phyloP scores from a whole-genome alignment of 2,888 invertebrate species.

The Ormia ochracea region DNA sequence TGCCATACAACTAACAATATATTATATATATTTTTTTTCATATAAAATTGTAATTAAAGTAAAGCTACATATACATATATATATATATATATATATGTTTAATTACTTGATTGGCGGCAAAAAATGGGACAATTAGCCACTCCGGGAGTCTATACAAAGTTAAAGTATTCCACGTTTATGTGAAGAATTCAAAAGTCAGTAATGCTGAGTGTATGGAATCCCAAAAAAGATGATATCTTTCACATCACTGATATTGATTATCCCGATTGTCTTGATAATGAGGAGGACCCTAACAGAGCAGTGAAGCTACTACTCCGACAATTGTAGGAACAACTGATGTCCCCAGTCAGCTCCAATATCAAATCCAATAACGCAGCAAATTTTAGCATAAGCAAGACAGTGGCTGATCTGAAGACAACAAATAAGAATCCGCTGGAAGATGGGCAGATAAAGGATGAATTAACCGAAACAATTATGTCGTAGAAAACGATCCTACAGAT shows the following conservation, averaged over 20 bases:
- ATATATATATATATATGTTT: too few relatives aligned
- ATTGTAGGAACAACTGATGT: background rate
- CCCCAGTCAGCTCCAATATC: background rate
- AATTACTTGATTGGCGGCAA: too few relatives aligned
- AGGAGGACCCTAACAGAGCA: conserved; percentile 5
- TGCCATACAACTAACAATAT: too few relatives aligned
- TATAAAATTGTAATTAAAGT: too few relatives aligned
- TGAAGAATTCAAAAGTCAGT: background rate
- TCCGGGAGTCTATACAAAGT: background rate
- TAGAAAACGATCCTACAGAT: conserved; percentile 68
- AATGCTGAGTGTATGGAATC: background rate
- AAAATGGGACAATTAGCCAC: background rate
- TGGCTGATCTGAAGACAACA: background rate
- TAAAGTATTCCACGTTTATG: background rate
- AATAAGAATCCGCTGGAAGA: conserved; percentile 11
- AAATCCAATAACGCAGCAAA: conserved; percentile 38
- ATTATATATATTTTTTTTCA: too few relatives aligned
- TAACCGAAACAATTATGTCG: conserved; percentile 35
- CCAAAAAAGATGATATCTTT: background rate
- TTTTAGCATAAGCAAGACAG: background rate
- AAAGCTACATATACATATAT: too few relatives aligned
- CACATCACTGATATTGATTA: conserved; percentile 2
- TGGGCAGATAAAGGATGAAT: conserved; percentile 48
- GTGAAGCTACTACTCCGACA: background rate
- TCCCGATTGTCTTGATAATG: conserved; percentile 11